Conservation (phyloP, 2,888 invertebrate genomes). For the Apocheima hispidaria region DNA sequence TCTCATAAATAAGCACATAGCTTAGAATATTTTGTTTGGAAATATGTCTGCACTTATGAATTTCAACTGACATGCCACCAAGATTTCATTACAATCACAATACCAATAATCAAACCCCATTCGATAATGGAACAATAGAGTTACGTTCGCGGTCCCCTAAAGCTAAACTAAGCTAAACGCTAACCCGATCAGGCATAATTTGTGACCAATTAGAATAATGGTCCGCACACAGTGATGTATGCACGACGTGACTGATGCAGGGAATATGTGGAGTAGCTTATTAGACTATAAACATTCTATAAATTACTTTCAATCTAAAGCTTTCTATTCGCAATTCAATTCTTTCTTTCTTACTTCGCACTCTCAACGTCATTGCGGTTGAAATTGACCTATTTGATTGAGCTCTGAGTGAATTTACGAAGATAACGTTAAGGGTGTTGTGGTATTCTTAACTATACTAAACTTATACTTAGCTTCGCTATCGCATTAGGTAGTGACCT, state of each 20-base stretch:
- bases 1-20: background rate
- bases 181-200: constrained; percentile 86
- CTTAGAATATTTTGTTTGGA: background rate
- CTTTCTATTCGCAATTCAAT: no score
- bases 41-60: background rate
- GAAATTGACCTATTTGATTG: no score
- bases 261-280: constrained; percentile 53
- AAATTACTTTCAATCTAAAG: no score
- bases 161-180: constrained; percentile 78
- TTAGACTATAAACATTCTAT: no score
- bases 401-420: no score
- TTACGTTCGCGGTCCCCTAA: constrained; percentile 61
- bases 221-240: constrained; percentile 80
- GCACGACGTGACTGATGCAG: constrained; percentile 67
- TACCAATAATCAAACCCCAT: constrained; percentile 59
- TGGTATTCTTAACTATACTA: no score
- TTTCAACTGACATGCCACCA: constrained; percentile 2
- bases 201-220: constrained; percentile 87
- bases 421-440: no score
- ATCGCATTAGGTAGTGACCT: no score
- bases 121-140: constrained; percentile 68
- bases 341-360: no score
- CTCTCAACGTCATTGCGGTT: no score
- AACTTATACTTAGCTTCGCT: no score
- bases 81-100: constrained; percentile 43